These are phyloP conservation scores for Crepidodera aurea DNA, from an alignment of 2,888 invertebrate species.

Conservation along the genomic window DNA sequence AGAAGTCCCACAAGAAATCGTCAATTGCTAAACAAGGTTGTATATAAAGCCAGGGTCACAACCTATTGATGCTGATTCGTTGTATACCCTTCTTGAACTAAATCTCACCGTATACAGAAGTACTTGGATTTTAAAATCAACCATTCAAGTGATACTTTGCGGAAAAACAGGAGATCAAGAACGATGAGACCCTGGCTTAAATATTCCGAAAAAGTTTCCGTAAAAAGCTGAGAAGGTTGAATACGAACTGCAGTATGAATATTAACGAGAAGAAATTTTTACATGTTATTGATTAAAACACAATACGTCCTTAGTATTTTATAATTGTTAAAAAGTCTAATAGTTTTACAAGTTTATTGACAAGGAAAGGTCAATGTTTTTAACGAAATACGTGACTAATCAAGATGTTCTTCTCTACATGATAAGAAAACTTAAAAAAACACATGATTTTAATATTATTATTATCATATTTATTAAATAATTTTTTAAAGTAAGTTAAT, in stretches of 20 bases:
- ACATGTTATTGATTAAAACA: not conserved
- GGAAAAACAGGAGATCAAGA: too few relatives aligned
- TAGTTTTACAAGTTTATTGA: not conserved
- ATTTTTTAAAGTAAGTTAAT: not conserved
- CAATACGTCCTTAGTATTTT: conserved; percentile 4
- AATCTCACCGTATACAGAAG: too few relatives aligned
- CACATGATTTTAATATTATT: not conserved
- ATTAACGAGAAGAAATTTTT: not conserved
- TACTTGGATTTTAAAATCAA: too few relatives aligned
- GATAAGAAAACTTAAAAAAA: not conserved
- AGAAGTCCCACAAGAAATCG: too few relatives aligned
- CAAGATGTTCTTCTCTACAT: not conserved
- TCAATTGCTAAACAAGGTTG: too few relatives aligned
- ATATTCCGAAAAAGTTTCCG: not conserved
- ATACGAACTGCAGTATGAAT: not conserved
- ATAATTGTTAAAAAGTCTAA: conserved; percentile 1
- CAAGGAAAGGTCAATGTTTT: conserved; percentile 7
- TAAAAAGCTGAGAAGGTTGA: conserved; percentile 7
- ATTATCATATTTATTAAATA: not conserved
- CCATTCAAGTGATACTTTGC: too few relatives aligned
- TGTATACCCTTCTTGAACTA: too few relatives aligned
- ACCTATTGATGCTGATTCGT: too few relatives aligned
- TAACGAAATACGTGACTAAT: conserved; percentile 2
- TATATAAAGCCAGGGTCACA: too few relatives aligned
- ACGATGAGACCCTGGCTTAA: not conserved